A percentile compares a stretch with the other conserved stretches of the same genome.
Evolutionary conservation across 2,888 invertebrate genomes (phyloP).

Genomic region (Plutella xylostella): DNA sequence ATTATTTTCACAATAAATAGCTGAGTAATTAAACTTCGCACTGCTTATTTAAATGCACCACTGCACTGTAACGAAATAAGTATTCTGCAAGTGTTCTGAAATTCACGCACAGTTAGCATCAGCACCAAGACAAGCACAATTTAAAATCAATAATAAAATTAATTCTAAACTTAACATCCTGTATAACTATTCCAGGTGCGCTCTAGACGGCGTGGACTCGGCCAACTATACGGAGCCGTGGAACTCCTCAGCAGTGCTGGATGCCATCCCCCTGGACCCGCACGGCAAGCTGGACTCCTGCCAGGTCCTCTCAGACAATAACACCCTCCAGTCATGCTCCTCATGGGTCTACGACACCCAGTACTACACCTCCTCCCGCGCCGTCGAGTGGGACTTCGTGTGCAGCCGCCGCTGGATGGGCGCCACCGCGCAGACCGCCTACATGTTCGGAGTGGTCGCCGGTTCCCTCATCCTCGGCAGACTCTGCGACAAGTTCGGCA

Average conservation of each 20-base stretch:
- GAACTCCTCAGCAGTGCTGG: slow-evolving; percentile 63
- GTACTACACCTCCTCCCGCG: slow-evolving; percentile 78
- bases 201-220: slow-evolving; percentile 67
- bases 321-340: slow-evolving; percentile 39
- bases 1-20: too few relatives aligned
- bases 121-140: too few relatives aligned
- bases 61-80: too few relatives aligned
- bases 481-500: slow-evolving; percentile 83
- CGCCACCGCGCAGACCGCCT: slow-evolving; percentile 80
- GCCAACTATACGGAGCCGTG: slow-evolving; percentile 58
- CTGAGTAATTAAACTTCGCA: too few relatives aligned
- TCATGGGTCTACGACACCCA: slow-evolving; percentile 80
- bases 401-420: slow-evolving; percentile 87
- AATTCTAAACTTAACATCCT: background rate
- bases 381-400: slow-evolving; percentile 87
- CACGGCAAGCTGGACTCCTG: slow-evolving; percentile 75
- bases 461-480: slow-evolving; percentile 84
- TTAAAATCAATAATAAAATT: background rate
- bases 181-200: slow-evolving; percentile 52
- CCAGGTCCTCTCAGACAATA: slow-evolving; percentile 57
- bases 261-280: slow-evolving; percentile 68
- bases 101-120: too few relatives aligned
- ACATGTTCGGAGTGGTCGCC: slow-evolving; percentile 86
- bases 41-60: too few relatives aligned
- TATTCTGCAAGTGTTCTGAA: too few relatives aligned